Evolutionary conservation across 2,113 vertebrate species (phyloP).

Genomic region (Nanorana parkeri): DNA sequence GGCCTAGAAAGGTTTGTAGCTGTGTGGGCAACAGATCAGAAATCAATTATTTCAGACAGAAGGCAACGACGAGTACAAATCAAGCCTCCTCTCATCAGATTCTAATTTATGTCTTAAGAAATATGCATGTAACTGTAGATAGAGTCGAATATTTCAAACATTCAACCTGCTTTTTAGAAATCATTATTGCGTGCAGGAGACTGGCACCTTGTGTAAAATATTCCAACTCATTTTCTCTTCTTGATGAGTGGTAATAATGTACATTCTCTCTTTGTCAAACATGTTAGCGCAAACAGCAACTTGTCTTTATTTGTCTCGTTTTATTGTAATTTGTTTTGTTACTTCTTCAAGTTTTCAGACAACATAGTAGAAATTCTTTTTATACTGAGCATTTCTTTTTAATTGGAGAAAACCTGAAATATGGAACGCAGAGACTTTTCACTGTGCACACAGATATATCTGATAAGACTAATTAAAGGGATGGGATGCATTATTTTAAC

Average conservation of each 20-base stretch:
- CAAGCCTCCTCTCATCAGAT: constrained; percentile 22
- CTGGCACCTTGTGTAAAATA: constrained; percentile 23
- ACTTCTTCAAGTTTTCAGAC: background rate
- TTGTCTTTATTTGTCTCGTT: constrained; percentile 26
- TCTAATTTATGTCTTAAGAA: constrained; percentile 11
- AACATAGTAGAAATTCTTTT: background rate
- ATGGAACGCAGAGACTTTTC: too few species aligned
- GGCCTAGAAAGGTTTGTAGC: constrained; percentile 20
- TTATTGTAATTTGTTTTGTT: constrained; percentile 29
- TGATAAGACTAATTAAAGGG: too few species aligned
- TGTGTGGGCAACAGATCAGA: constrained; percentile 32
- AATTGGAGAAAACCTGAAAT: background rate
- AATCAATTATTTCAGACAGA: constrained; percentile 38
- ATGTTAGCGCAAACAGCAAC: constrained; percentile 32
- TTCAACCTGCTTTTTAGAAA: background rate
- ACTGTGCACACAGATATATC: too few species aligned
- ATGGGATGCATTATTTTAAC: too few species aligned
- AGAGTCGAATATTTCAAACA: constrained; percentile 14
- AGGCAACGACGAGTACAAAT: constrained; percentile 5
- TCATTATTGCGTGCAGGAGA: constrained; percentile 10
- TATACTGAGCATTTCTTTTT: background rate
- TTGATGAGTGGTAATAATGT: constrained; percentile 29
- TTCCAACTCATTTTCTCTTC: constrained; percentile 13
- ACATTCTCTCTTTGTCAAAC: constrained; percentile 32
- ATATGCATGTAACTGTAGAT: constrained; percentile 34